Conservation (phyloP, 1,140 invertebrate species). For the Drosophila erecta region DNA sequence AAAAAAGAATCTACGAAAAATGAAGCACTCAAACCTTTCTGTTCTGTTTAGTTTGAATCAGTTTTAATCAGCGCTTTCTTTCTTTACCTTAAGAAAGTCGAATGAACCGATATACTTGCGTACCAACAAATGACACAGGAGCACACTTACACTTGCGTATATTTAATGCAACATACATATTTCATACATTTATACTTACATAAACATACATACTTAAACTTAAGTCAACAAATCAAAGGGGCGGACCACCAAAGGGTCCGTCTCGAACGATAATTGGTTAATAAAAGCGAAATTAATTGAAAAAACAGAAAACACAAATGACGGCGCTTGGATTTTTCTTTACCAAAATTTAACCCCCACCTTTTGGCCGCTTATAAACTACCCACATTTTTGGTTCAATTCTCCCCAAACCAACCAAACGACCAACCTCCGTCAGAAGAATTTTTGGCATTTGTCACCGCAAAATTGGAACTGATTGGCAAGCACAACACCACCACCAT, state of each 20-base stretch:
- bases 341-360: slow-evolving; percentile 59
- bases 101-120: slow-evolving; percentile 53
- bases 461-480: slow-evolving; percentile 64
- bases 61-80: slow-evolving; percentile 38
- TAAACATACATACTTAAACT: slow-evolving; percentile 58
- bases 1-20: slow-evolving; percentile 19
- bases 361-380: slow-evolving; percentile 46
- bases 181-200: slow-evolving; percentile 82
- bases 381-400: slow-evolving; percentile 35
- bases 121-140: slow-evolving; percentile 61
- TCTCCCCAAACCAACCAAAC: slow-evolving; percentile 15
- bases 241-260: slow-evolving; percentile 38
- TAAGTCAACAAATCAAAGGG: slow-evolving; percentile 73
- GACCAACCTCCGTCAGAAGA: slow-evolving; percentile 36
- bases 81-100: slow-evolving; percentile 39
- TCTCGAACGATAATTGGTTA: slow-evolving; percentile 73
- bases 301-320: slow-evolving; percentile 57
- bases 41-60: slow-evolving; percentile 56
- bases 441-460: slow-evolving; percentile 49
- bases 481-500: slow-evolving; percentile 34
- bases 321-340: slow-evolving; percentile 69
- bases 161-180: slow-evolving; percentile 69
- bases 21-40: slow-evolving; percentile 28
- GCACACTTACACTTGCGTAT: slow-evolving; percentile 60
- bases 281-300: slow-evolving; percentile 76